Base-by-base conservation (phyloP, 2,888 invertebrate species). In the Pemphredon lugubris region DNA sequence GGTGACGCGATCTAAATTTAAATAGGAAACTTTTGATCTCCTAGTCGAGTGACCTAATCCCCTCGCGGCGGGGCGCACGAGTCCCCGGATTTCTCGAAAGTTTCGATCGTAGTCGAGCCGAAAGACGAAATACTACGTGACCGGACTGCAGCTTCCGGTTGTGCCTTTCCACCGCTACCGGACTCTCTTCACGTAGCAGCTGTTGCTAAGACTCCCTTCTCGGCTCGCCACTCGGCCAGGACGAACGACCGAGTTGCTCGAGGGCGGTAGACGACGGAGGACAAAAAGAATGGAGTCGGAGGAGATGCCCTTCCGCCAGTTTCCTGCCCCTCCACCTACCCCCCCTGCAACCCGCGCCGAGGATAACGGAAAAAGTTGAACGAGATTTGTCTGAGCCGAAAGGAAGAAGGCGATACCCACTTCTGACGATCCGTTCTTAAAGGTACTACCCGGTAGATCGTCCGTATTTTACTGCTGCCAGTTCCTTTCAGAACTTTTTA, bases 401-500 rank as follows among this genome's bases (percentile, higher is more conserved):
- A 18, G 64, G 18, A 16, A 48, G 16, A 21, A 16, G n/a, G 16
- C 18, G 21, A 13, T n/a, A n/a, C n/a, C n/a, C 18, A 32, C 37
- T 44, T 45, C 20, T 23, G 39, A 16, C 30, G 18, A 14, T 26
- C 1, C 42, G 21, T 32, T 51, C 23, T 34, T 30, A 37, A 14
- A 20, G 21, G 21, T 45, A 5, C 23, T 47, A 30, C 14, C 14
- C 37, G 14, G 14, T n/a, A 16, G 14, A 53, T 32, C 60, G 70
- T 63, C 66, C 60, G 63, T 74, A 71, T 84, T 86, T 84, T 83
- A 86, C 51, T 69, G 42, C 48, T 48, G 23, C 26, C 57, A 57
- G 68, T 79, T 78, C 70, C 79, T 82, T 73, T 67, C 55, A 55
- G 55, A 74, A 83, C 63, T 81, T 86, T 86, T 86, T 83, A 85